Evolutionary conservation across 2,797 vertebrate species (phyloP), one percentile per base, ranked within the genome.

Genomic region (Saxicola maurus): DNA sequence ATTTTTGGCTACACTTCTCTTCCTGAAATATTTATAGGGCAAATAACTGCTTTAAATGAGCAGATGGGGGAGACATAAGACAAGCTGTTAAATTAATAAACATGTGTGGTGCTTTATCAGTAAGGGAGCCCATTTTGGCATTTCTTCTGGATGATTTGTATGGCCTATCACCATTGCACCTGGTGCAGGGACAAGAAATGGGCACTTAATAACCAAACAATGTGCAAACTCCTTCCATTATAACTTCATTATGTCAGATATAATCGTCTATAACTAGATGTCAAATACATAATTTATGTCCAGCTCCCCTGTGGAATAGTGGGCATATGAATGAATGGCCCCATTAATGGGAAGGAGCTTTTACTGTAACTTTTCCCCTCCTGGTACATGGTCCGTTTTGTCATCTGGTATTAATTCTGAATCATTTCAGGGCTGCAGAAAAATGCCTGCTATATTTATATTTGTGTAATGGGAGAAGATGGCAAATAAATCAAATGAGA

Each of bases 121-220:
- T 90, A 92, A 96, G 94, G 87, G 88, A 96, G 78, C 94, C 95
- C 93, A 95, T 97, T 96, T 96, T 96, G 96, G 96, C 96, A 96
- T 95, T 96, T 96, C 94, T 95, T 95, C 92, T 82, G 53, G 94
- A 96, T 98, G 97, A 98, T 97, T 97, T 97, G 97, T 97, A 92
- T 92, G 91, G 93, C 93, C 96, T 96, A 94, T 97, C 96, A 96
- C 93, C 86, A 92, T 95, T 94, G 95, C 97, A 97, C 97, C 97
- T 98, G 97, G 97, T 96, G 77, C 96, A 91, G 95, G 96, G 95
- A 96, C 96, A 96, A 96, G 94, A 96, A 98, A 98, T 96, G 97
- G 97, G 96, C 97, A 97, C 97, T 98, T 98, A 98, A 98, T 98
- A 98, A 98, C 97, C 97, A 98, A 98, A 98, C 97, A 98, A 97